A percentile compares a stretch with the other conserved stretches of the same genome.
Conservation (phyloP, 2,888 invertebrate genomes). For the Aspidapion aeneum region DNA sequence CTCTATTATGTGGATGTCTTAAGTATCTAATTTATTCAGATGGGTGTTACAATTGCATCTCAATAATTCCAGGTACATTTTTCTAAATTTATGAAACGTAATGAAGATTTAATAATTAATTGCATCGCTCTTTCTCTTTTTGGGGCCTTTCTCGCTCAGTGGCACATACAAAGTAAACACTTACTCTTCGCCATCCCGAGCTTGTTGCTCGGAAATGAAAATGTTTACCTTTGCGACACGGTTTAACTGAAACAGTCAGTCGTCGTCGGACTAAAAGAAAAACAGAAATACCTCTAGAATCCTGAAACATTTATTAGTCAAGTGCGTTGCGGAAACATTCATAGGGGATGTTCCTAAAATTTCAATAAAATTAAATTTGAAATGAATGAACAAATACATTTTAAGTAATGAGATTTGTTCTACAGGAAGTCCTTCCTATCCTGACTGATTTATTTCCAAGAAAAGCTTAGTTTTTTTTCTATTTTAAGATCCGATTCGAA, state of each 20-base stretch:
- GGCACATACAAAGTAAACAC: neutral
- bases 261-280: neutral
- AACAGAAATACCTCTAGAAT: neutral
- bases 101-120: neutral
- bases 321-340: neutral
- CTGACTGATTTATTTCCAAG: no score
- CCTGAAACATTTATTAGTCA: neutral
- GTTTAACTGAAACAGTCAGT: neutral
- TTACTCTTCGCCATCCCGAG: neutral
- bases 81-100: neutral
- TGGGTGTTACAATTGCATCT: no score
- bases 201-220: neutral
- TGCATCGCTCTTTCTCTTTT: neutral
- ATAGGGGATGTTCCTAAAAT: neutral
- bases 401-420: no score
- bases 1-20: no score
- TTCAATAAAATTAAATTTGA: no score
- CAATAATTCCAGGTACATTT: no score
- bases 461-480: no score
- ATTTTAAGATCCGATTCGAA: no score
- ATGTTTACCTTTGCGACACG: neutral
- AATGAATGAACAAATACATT: no score
- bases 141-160: no score
- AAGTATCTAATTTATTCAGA: no score
- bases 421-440: no score